Evolutionary conservation across 2,888 invertebrate species (phyloP).

Genomic region (Oligia strigilis): DNA sequence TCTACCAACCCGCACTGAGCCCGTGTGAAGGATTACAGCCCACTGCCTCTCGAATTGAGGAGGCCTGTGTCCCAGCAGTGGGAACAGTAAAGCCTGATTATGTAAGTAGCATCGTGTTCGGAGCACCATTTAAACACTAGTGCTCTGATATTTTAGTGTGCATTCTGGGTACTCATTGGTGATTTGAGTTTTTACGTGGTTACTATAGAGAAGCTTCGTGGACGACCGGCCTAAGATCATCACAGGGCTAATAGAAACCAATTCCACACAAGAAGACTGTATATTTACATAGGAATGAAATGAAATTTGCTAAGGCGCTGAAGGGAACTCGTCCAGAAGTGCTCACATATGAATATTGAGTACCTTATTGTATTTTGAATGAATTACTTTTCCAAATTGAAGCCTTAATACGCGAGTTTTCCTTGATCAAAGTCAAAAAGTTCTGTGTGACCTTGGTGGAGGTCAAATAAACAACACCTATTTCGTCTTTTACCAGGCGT

Average conservation of each 20-base stretch:
- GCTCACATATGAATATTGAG: conserved; percentile 57
- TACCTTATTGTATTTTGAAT: conserved; percentile 62
- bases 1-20: too few species aligned
- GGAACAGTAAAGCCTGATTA: too few species aligned
- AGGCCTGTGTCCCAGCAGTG: too few species aligned
- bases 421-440: conserved; percentile 26
- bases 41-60: too few species aligned
- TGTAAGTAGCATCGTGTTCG: background rate
- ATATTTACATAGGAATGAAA: conserved; percentile 78
- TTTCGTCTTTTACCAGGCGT: background rate
- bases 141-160: too few species aligned
- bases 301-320: conserved; percentile 70
- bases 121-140: background rate
- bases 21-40: too few species aligned
- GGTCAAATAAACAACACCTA: conserved; percentile 13
- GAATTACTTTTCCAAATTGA: conserved; percentile 57
- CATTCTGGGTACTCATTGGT: background rate
- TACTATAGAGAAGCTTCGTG: background rate
- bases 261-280: conserved; percentile 70
- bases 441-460: conserved; percentile 3
- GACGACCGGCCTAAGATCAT: conserved; percentile 58
- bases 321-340: conserved; percentile 49
- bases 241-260: conserved; percentile 73
- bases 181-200: background rate
- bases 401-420: conserved; percentile 43